Evolutionary conservation across 30 jellyfish, hydroid and myxozoan species (phyloP), one percentile per base, ranked within the genome.

Genomic region (Aurelia sp.): DNA sequence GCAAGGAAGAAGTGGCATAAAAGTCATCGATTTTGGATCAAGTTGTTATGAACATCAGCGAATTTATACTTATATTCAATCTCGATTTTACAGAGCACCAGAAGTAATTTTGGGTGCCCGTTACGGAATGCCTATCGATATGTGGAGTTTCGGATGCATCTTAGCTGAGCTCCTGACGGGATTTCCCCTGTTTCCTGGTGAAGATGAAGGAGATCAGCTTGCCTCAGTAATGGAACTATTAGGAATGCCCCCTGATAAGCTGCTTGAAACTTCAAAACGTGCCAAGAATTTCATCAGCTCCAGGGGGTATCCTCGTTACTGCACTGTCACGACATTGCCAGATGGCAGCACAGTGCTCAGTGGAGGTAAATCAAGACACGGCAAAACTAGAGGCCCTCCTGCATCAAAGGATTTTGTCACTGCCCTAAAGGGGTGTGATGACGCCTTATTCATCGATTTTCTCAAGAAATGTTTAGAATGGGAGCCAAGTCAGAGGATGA

Each of bases 141-240:
- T 92, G 97, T 92, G 98, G 98, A 92, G 98, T 82, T 92, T 92
- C 51, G 98, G 98, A 0, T 92, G 98, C 78, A 92, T 92, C 48
- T 70, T 92, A 47, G 91, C 98, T 1, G 98, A 92, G 79, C 88
- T 92, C 19, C 64, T 92, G 80, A 92, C 98, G 38, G 98, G 98
- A 10, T 92, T 87, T 67, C 98, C 98, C 6, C 72, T 92, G 52
- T 92, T 92, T 67, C 98, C 98, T 33, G 98, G 98, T 53, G 98
- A 92, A 87, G 98, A 92, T 63, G 98, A 92, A 67, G 92, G 97
- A 3, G 98, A 92, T 67, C 98, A 92, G 64, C 86, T 92, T 20
- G 98, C 98, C 20, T 92, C 97, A 53, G 65, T 92, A 18, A 92
- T 92, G n/a, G 98, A 92, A 81, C 85, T 92, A 65, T 70, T 92